Evolutionary conservation across 2,888 invertebrate species (phyloP), one percentile per base, ranked within the genome.

Genomic region (Labia minor): DNA sequence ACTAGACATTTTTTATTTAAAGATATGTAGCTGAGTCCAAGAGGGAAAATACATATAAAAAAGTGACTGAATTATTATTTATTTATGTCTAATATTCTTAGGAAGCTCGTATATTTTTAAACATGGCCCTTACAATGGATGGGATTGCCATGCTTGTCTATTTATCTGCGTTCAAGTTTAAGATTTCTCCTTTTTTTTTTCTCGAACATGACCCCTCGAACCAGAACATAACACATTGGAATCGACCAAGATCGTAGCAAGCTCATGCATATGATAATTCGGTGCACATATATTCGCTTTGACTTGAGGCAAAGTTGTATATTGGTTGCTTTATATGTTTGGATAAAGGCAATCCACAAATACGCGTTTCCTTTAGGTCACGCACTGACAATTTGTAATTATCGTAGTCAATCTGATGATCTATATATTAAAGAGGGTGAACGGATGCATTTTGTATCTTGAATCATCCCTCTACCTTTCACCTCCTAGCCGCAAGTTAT

Each of bases 81-180:
- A 49, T 49, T 49, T 49, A 49, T 49, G 49, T 49, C 49, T 49
- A 49, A 49, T 49, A 49, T 49, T 49, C 49, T 49, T n/a, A n/a
- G 49, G 49, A 49, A 10, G 49, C 49, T 49, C 49, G 49, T 49
- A 49, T 49, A 49, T 49, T 49, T 49, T 11, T n/a, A 16, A 49
- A 16, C 26, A 26, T 26, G 26, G 26, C 26, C 26, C 26, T 26
- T 26, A 26, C 49, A 49, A 49, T 49, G 49, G 16, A 49, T 49
- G 14, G 49, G 49, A 49, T 49, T 49, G 49, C 49, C 16, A 49
- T 11, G 49, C 49, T 49, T 49, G 49, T 49, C 49, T 49, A 49
- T 49, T 49, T 49, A 49, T 49, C 49, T 16, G n/a, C 2, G 14
- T 14, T 11, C 14, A 49, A 49, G 49, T 49, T 16, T 11, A 16